Percentiles rank a stretch among this genome's conserved stretches.
These are phyloP conservation scores for Tipula confusa DNA, from an alignment of 2,888 invertebrate genomes.

Conservation along the genomic window DNA sequence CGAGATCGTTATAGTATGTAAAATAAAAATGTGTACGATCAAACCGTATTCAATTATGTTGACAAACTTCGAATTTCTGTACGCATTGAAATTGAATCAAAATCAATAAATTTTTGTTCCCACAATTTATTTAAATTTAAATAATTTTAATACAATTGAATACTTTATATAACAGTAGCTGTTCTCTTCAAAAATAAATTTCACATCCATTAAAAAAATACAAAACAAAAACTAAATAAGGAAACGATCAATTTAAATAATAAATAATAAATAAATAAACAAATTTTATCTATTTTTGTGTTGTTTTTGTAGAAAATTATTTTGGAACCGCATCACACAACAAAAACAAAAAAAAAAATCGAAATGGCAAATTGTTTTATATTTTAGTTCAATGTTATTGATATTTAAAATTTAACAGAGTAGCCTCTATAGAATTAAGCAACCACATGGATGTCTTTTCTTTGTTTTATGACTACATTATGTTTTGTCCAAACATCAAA, in stretches of 20 bases:
- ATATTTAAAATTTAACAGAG: too few relatives aligned
- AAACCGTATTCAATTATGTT: neutral
- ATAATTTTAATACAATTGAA: neutral
- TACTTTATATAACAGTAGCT: neutral
- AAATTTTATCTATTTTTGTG: conserved; percentile 4
- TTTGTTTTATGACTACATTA: too few relatives aligned
- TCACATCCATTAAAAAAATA: neutral
- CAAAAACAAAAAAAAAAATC: too few relatives aligned
- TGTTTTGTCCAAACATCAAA: too few relatives aligned
- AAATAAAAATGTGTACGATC: neutral
- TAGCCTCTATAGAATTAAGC: too few relatives aligned
- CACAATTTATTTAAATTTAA: conserved; percentile 25
- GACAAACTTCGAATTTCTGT: neutral
- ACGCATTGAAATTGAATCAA: neutral
- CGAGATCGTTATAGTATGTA: neutral
- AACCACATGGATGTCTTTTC: too few relatives aligned
- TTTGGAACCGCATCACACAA: neutral
- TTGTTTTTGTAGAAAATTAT: neutral
- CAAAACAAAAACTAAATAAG: neutral
- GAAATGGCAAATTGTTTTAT: too few relatives aligned
- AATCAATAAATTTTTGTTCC: neutral
- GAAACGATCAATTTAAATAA: conserved; percentile 25
- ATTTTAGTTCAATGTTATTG: too few relatives aligned
- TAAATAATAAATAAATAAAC: neutral
- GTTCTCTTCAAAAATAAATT: neutral